Evolutionary conservation across 2,888 invertebrate genomes (phyloP), one percentile per base, ranked within the genome.

Genomic region (Acleris emargana): DNA sequence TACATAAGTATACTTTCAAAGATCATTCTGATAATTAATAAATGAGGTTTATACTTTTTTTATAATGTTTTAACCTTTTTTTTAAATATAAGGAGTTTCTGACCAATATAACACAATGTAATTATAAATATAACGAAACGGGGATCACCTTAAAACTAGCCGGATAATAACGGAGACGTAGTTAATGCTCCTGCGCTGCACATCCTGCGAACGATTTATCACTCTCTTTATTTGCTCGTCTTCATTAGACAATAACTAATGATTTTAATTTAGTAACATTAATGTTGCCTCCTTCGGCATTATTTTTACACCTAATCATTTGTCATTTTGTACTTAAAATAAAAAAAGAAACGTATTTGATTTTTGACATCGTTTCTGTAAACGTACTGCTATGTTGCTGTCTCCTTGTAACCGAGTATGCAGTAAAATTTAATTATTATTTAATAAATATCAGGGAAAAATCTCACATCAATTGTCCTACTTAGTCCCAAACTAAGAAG

Each of bases 241-340:
- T 51, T 66, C 66, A 66, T 66, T 57, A 61, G 60, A 66, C 60
- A 55, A 57, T 66, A 66, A 66, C 66, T 51, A 66, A 66, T 66
- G 66, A 66, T 61, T 66, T 66, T 66, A 66, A 66, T 66, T 61
- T 55, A 47, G 51, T 45, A 51, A 61, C 66, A 66, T 66, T 60
- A 66, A 55, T 52, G 51, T 55, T n/a, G 20, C 55, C 38, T 60
- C 25, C 45, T 45, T 38, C 45, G 57, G 38, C 45, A 52, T 66
- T 52, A 25, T 43, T 38, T 57, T 58, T 32, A 4, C 42, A 11
- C 13, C 42, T 16, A 43, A 43, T 32, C 0, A 43, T 43, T 43
- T 43, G 4, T 5, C 16, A 13, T 43, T 43, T 32, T 32, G 11
- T 11, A n/a, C 43, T 0, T 43, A 13, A 38, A 42, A 4, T n/a